phyloP scores from a whole-genome alignment of 1,140 invertebrate genomes.

The Theocolax elegans region DNA sequence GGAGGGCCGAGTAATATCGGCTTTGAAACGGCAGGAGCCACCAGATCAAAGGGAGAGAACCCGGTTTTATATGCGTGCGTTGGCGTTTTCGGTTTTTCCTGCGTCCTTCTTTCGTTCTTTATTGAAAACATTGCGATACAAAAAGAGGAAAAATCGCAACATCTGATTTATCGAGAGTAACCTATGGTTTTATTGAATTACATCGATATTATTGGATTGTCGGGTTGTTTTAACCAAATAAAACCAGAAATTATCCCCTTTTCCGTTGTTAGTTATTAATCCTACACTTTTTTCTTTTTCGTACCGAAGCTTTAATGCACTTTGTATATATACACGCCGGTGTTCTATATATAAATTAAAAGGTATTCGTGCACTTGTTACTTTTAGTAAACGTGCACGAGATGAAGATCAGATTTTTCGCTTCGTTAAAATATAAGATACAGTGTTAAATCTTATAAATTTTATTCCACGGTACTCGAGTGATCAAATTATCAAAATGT shows the following conservation, averaged over 20 bases:
- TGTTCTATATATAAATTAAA: too few relatives aligned
- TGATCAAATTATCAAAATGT: too few relatives aligned
- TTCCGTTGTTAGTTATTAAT: not conserved
- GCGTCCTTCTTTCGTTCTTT: not conserved
- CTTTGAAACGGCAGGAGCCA: conserved; percentile 2
- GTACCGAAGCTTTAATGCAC: too few relatives aligned
- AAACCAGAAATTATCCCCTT: not conserved
- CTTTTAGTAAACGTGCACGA: too few relatives aligned
- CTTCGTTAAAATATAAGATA: too few relatives aligned
- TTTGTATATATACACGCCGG: too few relatives aligned
- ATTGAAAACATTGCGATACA: conserved; percentile 17
- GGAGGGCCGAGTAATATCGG: too few relatives aligned
- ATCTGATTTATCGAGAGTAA: conserved; percentile 11
- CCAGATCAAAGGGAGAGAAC: not conserved
- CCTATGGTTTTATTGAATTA: conserved; percentile 16
- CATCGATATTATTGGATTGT: conserved; percentile 6
- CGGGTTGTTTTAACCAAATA: not conserved
- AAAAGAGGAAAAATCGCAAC: not conserved
- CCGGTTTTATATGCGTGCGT: conserved; percentile 10
- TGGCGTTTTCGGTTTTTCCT: conserved; percentile 35
- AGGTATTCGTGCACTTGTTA: too few relatives aligned
- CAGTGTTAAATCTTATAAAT: too few relatives aligned
- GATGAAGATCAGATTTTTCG: too few relatives aligned
- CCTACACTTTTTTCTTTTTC: not conserved
- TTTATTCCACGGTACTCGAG: too few relatives aligned